Evolutionary conservation across 1,140 invertebrate species (phyloP).

Genomic region (Mercenaria mercenaria): DNA sequence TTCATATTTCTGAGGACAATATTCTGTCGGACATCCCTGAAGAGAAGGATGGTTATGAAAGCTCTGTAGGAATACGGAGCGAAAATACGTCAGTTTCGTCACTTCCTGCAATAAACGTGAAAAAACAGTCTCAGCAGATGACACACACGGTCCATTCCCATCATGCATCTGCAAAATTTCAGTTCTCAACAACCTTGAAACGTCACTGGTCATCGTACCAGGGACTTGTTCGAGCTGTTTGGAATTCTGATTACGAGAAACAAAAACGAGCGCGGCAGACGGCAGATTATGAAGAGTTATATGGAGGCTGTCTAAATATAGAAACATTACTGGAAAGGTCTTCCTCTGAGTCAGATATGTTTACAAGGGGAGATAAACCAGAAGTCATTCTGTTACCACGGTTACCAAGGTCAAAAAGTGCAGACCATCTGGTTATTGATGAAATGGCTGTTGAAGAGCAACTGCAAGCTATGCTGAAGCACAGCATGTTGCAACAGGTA

Average conservation of each 20-base stretch:
- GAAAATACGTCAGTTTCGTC: conserved; percentile 51
- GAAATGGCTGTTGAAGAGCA: conserved; percentile 63
- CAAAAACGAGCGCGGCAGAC: conserved; percentile 36
- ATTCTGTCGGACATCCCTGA: conserved; percentile 81
- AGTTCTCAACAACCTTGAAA: conserved; percentile 50
- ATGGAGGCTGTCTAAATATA: conserved; percentile 67
- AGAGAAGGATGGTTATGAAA: conserved; percentile 77
- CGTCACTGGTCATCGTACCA: conserved; percentile 67
- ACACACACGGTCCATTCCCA: not conserved
- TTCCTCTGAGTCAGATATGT: conserved; percentile 75
- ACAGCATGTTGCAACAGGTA: conserved; percentile 72
- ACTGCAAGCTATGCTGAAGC: conserved; percentile 69
- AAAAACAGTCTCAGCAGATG: conserved; percentile 4
- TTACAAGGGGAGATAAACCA: conserved; percentile 61
- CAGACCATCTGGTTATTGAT: conserved; percentile 64
- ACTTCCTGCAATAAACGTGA: conserved; percentile 17
- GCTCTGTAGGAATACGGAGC: conserved; percentile 45
- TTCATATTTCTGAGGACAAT: conserved; percentile 78
- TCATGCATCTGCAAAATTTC: not conserved
- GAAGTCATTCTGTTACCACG: conserved; percentile 51
- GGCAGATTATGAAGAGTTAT: conserved; percentile 70
- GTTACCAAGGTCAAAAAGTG: conserved; percentile 64
- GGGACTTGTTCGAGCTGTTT: conserved; percentile 59
- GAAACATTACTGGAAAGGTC: conserved; percentile 76
- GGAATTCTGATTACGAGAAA: conserved; percentile 36